Base-by-base conservation (phyloP, 2,888 invertebrate genomes). In the Melipona beecheii region DNA sequence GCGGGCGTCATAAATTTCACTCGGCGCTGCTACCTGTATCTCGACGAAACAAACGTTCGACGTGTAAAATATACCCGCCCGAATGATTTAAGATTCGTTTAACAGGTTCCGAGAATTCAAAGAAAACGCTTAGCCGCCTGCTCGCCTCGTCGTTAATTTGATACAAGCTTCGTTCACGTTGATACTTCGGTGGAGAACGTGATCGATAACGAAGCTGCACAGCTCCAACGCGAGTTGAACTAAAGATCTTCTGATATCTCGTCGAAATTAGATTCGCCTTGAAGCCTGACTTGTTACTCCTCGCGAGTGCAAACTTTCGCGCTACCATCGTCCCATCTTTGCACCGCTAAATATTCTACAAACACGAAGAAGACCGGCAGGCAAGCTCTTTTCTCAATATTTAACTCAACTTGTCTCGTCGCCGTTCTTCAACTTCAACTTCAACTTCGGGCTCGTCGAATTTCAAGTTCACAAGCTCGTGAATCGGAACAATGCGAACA, bases 41-140 rank as follows among this genome's bases (percentile, higher is more conserved):
- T 54, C 56, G 43, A 31, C 24, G 27, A 62, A 43, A 36, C 52
- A 54, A 77, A 77, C 54, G 43, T 43, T 71, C 62, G 17, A 24
- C 36, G 66, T 19, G 58, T 52, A 50, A 60, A 78, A 58, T 36
- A 36, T 36, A 36, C 36, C 36, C 9, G 9, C 9, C 36, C 0
- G 36, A 36, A 43, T 43, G 43, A 43, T 43, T 43, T 9, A 43
- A 43, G 43, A 43, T 43, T 43, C 43, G 11, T 56, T n/a, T n/a
- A 56, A n/a, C 56, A n/a, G 13, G 2, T 56, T n/a, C 5, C 56
- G n/a, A 56, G n/a, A 56, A 56, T n/a, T 56, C n/a, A 56, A 56
- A 56, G n/a, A 43, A 43, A 43, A n/a, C 56, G 56, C 15, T 15
- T 58, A 15, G 15, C 24, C 15, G 0, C n/a, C 5, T n/a, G 1